Evolutionary conservation across 1,140 invertebrate genomes (phyloP).

Genomic region (Drosophila hydei): DNA sequence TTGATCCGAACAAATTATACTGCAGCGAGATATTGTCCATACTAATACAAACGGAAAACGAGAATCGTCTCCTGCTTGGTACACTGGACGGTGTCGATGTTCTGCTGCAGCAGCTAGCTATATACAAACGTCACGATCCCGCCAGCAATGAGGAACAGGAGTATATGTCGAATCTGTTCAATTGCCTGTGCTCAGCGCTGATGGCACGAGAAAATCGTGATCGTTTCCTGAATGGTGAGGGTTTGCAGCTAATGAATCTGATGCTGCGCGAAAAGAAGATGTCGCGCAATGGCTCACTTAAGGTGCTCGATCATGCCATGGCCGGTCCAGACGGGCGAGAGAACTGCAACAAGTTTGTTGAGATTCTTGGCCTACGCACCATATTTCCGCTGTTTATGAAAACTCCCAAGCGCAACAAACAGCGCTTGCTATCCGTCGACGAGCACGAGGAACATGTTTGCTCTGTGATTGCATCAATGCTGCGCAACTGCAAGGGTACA

Average conservation of each 20-base stretch:
- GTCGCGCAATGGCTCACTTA: conserved; percentile 97
- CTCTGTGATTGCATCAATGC: conserved; percentile 96
- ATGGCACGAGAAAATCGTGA: conserved; percentile 95
- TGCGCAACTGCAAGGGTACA: conserved; percentile 95
- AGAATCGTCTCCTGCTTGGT: conserved; percentile 93
- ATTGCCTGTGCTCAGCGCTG: conserved; percentile 96
- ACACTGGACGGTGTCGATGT: conserved; percentile 98
- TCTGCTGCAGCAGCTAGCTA: conserved; percentile 96
- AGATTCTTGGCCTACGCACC: conserved; percentile 97
- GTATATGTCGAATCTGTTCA: conserved; percentile 99
- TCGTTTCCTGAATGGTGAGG: conserved; percentile 96
- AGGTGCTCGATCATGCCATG: conserved; percentile 98
- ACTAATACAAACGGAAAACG: conserved; percentile 94
- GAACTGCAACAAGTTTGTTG: conserved; percentile 99
- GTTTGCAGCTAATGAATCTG: conserved; percentile 96
- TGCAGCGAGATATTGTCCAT: conserved; percentile 98
- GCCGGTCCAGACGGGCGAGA: conserved; percentile 95
- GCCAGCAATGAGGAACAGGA: conserved; percentile 96
- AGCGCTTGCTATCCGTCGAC: conserved; percentile 93
- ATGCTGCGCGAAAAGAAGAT: conserved; percentile 99
- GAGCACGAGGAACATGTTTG: conserved; percentile 98
- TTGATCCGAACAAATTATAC: conserved; percentile 98
- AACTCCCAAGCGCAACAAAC: conserved; percentile 94
- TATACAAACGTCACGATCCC: conserved; percentile 98
- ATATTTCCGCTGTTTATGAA: conserved; percentile 99